Conservation (phyloP, 2,797 vertebrate genomes). For the Microctenopoma stevenorrisi region DNA sequence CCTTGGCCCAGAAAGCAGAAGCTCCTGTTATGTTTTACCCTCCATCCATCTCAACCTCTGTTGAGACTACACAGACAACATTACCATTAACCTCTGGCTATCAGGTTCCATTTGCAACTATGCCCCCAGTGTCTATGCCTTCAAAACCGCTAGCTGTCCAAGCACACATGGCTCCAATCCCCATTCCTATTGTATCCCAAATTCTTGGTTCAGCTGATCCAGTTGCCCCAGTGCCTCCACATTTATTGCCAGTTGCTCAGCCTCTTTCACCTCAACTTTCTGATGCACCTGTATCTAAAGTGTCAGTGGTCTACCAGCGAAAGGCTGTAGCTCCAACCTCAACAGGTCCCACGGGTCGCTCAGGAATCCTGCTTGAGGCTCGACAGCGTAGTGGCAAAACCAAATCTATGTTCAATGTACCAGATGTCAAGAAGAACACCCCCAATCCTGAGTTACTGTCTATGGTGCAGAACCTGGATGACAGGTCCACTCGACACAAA, state of each 20-base stretch:
- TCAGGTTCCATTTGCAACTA: slow-evolving; percentile 48
- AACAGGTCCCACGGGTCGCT: slow-evolving; percentile 76
- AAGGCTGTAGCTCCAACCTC: slow-evolving; percentile 64
- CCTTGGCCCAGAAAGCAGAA: slow-evolving; percentile 45
- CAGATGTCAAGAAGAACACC: slow-evolving; percentile 90
- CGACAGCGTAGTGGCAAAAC: slow-evolving; percentile 85
- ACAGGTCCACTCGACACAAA: slow-evolving; percentile 81
- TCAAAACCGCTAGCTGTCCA: slow-evolving; percentile 41
- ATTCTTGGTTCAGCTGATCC: slow-evolving; percentile 27
- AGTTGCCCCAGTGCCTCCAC: slow-evolving; percentile 18
- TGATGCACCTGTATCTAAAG: slow-evolving; percentile 41
- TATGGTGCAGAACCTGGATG: slow-evolving; percentile 96
- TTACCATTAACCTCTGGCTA: slow-evolving; percentile 46
- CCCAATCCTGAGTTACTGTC: slow-evolving; percentile 95
- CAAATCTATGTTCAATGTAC: slow-evolving; percentile 92
- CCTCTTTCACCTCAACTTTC: slow-evolving; percentile 40
- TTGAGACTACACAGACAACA: slow-evolving; percentile 59
- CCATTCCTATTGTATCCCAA: slow-evolving; percentile 43
- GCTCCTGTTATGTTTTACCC: slow-evolving; percentile 43
- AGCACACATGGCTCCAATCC: slow-evolving; percentile 29
- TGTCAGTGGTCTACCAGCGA: slow-evolving; percentile 59
- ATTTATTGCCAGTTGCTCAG: slow-evolving; percentile 47
- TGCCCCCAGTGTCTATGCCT: slow-evolving; percentile 32
- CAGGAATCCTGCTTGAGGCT: slow-evolving; percentile 92
- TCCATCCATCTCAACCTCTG: slow-evolving; percentile 45